phyloP scores from a whole-genome alignment of 2,797 vertebrate species.

The Neoniphon sammara region DNA sequence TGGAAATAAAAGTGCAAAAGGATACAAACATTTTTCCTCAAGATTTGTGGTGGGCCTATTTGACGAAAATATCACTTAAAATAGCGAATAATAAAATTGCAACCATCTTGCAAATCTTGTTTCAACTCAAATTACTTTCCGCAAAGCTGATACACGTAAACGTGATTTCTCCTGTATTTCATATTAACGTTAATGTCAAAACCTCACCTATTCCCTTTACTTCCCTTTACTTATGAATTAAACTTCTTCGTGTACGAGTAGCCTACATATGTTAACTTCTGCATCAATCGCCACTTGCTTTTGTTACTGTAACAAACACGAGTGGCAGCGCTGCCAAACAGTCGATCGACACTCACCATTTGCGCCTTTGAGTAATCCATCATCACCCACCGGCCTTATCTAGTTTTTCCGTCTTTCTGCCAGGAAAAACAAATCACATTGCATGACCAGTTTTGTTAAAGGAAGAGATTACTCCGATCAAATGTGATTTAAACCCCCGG shows the following conservation, averaged over 20 bases:
- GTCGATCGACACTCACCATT: conserved; percentile 83
- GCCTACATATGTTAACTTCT: neutral
- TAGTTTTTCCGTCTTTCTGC: conserved; percentile 61
- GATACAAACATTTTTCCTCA: neutral
- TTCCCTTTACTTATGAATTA: too few species aligned
- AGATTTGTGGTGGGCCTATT: too few species aligned
- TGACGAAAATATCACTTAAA: too few species aligned
- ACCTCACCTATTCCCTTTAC: neutral
- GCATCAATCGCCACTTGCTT: conserved; percentile 52
- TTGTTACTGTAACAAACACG: conserved; percentile 76
- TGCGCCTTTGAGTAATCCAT: conserved; percentile 86
- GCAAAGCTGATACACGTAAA: neutral
- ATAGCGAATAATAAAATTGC: too few species aligned
- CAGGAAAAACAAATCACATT: conserved; percentile 61
- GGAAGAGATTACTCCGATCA: conserved; percentile 21
- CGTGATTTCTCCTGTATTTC: too few species aligned
- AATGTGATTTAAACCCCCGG: conserved; percentile 37
- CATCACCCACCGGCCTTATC: conserved; percentile 73
- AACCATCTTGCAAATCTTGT: too few species aligned
- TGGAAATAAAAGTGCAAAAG: neutral
- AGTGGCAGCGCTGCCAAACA: conserved; percentile 39
- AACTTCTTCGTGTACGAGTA: neutral
- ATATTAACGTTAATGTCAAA: neutral
- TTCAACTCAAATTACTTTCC: too few species aligned
- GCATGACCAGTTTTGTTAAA: conserved; percentile 57